These are phyloP conservation scores for Perca flavescens DNA, from an alignment of 2,113 vertebrate species.

Conservation along the genomic window DNA sequence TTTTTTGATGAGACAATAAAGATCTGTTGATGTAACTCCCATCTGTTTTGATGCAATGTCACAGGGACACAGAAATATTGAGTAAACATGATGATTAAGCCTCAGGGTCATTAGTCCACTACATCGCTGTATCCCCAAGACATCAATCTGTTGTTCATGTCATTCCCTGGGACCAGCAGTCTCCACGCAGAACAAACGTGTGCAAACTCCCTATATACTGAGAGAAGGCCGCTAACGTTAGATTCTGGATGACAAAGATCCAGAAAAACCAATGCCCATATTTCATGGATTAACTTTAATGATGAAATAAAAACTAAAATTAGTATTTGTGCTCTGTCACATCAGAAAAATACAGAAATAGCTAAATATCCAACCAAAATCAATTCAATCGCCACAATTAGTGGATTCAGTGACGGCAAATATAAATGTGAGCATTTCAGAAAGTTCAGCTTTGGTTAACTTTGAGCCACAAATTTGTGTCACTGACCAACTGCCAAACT, in stretches of 20 bases:
- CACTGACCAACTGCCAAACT: background rate
- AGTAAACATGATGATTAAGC: conserved; percentile 68
- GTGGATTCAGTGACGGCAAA: background rate
- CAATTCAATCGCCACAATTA: background rate
- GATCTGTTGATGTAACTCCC: conserved; percentile 42
- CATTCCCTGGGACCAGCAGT: conserved; percentile 32
- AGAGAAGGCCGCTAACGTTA: background rate
- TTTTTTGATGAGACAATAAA: conserved; percentile 5
- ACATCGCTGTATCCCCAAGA: conserved; percentile 42
- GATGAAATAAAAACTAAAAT: background rate
- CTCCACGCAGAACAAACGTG: conserved; percentile 18
- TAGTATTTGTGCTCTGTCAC: background rate
- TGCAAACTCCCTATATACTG: background rate
- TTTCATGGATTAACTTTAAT: background rate
- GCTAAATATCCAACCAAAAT: background rate
- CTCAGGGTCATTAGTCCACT: conserved; percentile 67
- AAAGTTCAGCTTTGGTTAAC: background rate
- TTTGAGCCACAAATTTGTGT: background rate
- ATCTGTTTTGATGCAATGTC: conserved; percentile 18
- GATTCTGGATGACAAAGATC: background rate
- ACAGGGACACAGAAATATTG: background rate
- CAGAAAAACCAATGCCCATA: background rate
- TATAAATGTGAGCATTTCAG: background rate
- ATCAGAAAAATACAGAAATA: background rate
- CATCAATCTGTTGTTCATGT: conserved; percentile 32